These are phyloP conservation scores for Semotilus atromaculatus DNA, from an alignment of 2,797 vertebrate genomes.

Conservation along the genomic window DNA sequence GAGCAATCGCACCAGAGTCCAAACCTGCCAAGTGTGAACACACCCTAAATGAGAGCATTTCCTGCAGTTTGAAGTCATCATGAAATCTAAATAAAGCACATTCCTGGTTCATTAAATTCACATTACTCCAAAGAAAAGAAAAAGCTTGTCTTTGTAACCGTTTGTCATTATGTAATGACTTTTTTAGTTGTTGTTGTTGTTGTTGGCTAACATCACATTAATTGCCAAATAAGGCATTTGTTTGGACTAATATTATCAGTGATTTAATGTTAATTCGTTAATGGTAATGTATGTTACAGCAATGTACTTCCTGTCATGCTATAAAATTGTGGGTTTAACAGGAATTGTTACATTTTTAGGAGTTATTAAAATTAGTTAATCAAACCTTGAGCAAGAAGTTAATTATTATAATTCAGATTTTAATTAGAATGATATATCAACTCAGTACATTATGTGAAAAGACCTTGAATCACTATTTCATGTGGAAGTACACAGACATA, in stretches of 20 bases:
- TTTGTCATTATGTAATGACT: too few species aligned
- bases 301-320: background rate
- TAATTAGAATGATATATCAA: background rate
- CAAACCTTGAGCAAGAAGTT: too few species aligned
- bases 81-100: background rate
- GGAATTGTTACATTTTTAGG: background rate
- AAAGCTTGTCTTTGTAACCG: background rate
- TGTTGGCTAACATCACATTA: too few species aligned
- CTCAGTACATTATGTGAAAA: background rate
- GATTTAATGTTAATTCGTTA: background rate
- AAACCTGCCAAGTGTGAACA: too few species aligned
- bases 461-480: too few species aligned
- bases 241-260: background rate
- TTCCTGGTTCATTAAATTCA: background rate
- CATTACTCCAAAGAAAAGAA: background rate
- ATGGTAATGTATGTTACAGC: background rate
- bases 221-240: too few species aligned
- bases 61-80: background rate
- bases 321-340: background rate
- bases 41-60: background rate
- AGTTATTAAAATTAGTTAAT: background rate
- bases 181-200: too few species aligned
- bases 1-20: too few species aligned
- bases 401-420: too few species aligned
- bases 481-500: too few species aligned